These are phyloP conservation scores for Tribolium freemani DNA, from an alignment of 2,888 invertebrate species.

Conservation along the genomic window DNA sequence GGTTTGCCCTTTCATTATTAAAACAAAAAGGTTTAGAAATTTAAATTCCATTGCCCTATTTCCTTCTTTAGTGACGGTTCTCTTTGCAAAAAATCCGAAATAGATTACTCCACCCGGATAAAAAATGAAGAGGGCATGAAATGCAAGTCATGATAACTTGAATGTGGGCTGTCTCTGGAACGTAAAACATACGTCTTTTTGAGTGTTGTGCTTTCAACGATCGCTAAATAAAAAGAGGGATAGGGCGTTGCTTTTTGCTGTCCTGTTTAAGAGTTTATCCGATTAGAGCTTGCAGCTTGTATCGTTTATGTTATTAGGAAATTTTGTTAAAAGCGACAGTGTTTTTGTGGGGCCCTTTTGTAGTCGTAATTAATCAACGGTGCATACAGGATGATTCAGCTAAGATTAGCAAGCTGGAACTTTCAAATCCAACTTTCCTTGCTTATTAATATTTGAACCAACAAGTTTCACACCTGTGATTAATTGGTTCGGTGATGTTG, in stretches of 20 bases:
- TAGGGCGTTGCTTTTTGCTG: slow-evolving; percentile 10
- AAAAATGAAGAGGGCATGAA: neutral
- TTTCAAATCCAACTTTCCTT: slow-evolving; percentile 2
- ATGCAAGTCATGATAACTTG: slow-evolving; percentile 9
- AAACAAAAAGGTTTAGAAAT: neutral
- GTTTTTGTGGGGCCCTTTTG: neutral
- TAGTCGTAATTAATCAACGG: neutral
- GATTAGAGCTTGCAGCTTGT: neutral
- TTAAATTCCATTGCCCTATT: neutral
- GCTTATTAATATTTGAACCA: slow-evolving; percentile 9
- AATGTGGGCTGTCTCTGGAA: neutral
- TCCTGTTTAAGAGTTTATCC: neutral
- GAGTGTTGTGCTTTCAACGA: slow-evolving; percentile 13
- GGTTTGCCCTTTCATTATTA: neutral
- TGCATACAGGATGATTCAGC: no score
- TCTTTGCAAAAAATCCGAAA: neutral
- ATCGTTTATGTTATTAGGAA: slow-evolving; percentile 1
- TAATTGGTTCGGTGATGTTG: slow-evolving; percentile 24
- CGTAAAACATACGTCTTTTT: slow-evolving; percentile 13
- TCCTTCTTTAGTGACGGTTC: slow-evolving; percentile 17
- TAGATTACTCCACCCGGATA: slow-evolving; percentile 3
- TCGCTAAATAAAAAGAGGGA: slow-evolving; percentile 6
- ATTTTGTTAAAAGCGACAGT: neutral
- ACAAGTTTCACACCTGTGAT: slow-evolving; percentile 26
- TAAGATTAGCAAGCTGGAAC: neutral